These are phyloP conservation scores for Telmatochromis brachygnathus DNA, from an alignment of 2,113 vertebrate genomes.

Conservation along the genomic window DNA sequence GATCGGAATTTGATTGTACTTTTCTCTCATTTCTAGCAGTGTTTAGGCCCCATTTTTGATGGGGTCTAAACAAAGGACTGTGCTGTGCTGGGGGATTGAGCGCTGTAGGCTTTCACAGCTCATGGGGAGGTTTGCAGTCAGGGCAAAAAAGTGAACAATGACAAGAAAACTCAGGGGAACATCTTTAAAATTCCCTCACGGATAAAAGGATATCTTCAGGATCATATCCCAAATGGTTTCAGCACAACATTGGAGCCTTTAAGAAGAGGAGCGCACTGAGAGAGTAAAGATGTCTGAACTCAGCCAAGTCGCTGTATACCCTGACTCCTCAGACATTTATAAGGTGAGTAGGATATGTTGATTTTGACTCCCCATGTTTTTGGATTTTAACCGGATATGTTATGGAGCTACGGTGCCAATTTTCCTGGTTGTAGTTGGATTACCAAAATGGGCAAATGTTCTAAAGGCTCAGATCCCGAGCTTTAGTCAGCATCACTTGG, in stretches of 20 bases:
- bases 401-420: neutral
- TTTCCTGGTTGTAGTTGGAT: neutral
- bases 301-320: slow-evolving; percentile 57
- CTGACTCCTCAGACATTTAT: slow-evolving; percentile 55
- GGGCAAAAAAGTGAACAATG: neutral
- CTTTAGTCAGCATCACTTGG: neutral
- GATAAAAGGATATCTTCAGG: neutral
- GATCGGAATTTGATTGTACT: neutral
- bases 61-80: neutral
- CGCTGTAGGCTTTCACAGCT: neutral
- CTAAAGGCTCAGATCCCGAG: neutral
- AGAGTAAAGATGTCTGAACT: slow-evolving; percentile 56
- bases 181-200: neutral
- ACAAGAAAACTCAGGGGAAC: neutral
- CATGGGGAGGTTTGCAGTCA: neutral
- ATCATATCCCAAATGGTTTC: neutral
- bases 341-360: slow-evolving; percentile 52
- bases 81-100: neutral
- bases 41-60: neutral
- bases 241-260: neutral
- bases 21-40: neutral
- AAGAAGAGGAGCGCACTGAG: neutral
- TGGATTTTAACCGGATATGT: neutral
- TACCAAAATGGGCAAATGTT: neutral
- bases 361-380: neutral